phyloP scores from a whole-genome alignment of 2,888 invertebrate species.

The Phaonia tiefii region DNA sequence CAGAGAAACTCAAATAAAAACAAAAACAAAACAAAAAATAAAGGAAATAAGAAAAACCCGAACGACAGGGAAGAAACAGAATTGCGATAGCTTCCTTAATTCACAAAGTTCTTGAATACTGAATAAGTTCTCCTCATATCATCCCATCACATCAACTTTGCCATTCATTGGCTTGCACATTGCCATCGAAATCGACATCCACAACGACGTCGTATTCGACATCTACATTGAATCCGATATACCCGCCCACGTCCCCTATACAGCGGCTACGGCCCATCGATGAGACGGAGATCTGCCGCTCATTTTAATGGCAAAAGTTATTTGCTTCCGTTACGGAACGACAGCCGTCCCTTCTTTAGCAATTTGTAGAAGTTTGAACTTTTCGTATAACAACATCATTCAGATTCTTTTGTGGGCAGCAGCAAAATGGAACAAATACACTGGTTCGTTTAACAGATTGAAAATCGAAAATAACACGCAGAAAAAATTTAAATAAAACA shows the following conservation, averaged over 20 bases:
- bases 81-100: constrained; percentile 19
- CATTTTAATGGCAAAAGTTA: constrained; percentile 37
- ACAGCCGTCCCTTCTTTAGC: constrained; percentile 14
- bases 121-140: no score
- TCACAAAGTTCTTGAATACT: background rate
- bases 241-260: background rate
- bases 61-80: background rate
- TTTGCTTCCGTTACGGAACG: constrained; percentile 19
- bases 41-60: background rate
- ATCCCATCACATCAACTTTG: background rate
- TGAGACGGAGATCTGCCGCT: constrained; percentile 1
- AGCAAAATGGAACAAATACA: background rate
- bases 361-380: constrained; percentile 22
- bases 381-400: constrained; percentile 17
- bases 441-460: no score
- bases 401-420: background rate
- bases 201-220: background rate
- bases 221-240: background rate
- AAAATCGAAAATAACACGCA: no score
- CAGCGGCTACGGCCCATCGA: background rate
- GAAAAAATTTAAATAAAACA: no score
- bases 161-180: no score
- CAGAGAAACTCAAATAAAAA: background rate
- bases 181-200: constrained; percentile 3
- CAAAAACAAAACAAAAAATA: background rate